phyloP scores from a whole-genome alignment of 2,113 vertebrate genomes.

The Burhinus oedicnemus region DNA sequence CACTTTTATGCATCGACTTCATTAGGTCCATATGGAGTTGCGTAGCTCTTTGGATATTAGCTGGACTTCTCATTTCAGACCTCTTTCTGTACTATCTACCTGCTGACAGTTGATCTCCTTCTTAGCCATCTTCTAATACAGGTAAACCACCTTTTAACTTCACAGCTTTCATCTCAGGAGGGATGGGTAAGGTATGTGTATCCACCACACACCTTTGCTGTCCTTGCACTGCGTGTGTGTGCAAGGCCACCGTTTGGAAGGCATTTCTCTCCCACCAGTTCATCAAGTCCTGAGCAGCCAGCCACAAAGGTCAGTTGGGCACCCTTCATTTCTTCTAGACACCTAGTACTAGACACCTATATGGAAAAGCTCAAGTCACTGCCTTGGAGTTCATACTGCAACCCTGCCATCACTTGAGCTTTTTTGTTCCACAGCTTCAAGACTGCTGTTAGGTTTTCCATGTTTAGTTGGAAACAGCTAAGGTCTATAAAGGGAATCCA shows the following conservation, averaged over 20 bases:
- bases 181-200: not conserved
- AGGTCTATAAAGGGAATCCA: not conserved
- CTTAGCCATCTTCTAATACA: conserved; percentile 11
- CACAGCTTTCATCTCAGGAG: not conserved
- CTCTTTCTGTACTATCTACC: not conserved
- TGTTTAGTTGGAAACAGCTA: not conserved
- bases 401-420: not conserved
- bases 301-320: not conserved
- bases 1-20: conserved; percentile 30
- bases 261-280: not conserved
- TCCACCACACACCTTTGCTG: not conserved
- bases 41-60: conserved; percentile 16
- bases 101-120: conserved; percentile 5
- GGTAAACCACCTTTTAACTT: not conserved
- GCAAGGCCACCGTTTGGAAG: not conserved
- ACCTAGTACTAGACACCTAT: not conserved
- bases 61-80: conserved; percentile 26
- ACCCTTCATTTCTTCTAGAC: not conserved
- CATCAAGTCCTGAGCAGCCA: not conserved
- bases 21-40: conserved; percentile 63
- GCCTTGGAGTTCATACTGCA: not conserved
- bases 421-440: not conserved
- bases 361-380: not conserved
- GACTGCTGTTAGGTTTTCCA: not conserved
- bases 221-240: not conserved